Percentiles rank a stretch among this genome's conserved stretches.
These are phyloP conservation scores for Dendrocopos noguchii DNA, from an alignment of 2,113 vertebrate genomes.

Conservation along the genomic window DNA sequence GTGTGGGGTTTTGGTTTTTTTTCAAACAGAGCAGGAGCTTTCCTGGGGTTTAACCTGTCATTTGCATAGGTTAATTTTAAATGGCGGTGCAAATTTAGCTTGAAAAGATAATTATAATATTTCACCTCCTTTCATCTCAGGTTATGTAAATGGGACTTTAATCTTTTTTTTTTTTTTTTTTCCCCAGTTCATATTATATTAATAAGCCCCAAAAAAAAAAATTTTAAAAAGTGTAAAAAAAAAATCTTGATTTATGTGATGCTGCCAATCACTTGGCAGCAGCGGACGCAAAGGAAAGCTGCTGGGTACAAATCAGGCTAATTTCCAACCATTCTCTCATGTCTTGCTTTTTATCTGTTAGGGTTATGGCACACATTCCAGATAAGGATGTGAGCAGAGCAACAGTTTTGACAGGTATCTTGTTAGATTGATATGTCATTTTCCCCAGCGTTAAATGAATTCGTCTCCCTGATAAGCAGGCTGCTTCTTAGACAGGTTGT, in stretches of 20 bases:
- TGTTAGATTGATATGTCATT: conserved; percentile 33
- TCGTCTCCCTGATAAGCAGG: conserved; percentile 48
- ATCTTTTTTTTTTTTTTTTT: conserved; percentile 77
- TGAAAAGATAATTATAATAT: conserved; percentile 97
- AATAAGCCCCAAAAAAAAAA: conserved; percentile 35
- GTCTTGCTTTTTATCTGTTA: conserved; percentile 25
- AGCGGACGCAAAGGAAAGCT: conserved; percentile 59
- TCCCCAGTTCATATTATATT: conserved; percentile 78
- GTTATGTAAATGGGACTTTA: conserved; percentile 91
- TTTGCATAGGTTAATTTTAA: conserved; percentile 97
- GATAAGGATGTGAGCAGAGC: conserved; percentile 46
- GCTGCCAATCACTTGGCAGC: conserved; percentile 79
- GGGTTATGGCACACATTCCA: conserved; percentile 14
- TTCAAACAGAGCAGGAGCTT: conserved; percentile 44
- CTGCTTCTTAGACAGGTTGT: conserved; percentile 28
- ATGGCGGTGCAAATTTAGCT: conserved; percentile 92
- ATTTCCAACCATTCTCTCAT: conserved; percentile 68
- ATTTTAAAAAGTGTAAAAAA: not conserved
- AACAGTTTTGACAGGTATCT: conserved; percentile 47
- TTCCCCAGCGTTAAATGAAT: conserved; percentile 55
- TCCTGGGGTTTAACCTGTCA: conserved; percentile 82
- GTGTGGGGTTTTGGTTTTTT: too few relatives aligned
- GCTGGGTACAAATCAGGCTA: conserved; percentile 76
- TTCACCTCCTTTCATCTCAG: conserved; percentile 85
- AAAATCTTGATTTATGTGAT: conserved; percentile 80